Base-by-base conservation (phyloP, 2,797 vertebrate genomes). In the Sebastes miniatus region DNA sequence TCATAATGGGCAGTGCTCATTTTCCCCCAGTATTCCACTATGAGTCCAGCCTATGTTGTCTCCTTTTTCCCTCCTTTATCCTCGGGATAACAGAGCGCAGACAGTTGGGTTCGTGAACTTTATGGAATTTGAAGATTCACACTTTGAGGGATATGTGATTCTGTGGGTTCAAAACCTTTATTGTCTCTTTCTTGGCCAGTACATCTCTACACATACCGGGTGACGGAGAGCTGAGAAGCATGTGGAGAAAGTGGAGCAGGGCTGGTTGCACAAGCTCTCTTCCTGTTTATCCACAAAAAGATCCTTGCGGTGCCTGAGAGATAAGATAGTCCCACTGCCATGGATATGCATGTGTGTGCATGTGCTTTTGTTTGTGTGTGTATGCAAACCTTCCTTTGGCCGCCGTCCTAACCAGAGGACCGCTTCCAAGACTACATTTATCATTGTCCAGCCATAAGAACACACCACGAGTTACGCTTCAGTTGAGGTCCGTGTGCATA, bases 271-370 rank as follows among this genome's bases (percentile, higher is more conserved):
- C 5, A 2, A 32, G 36, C 24, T 36, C 31, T 67, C 75, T 91
- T 90, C 87, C 88, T 91, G 86, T 91, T 92, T 88, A 89, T 84
- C 87, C 70, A 29, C 76, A 63, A 70, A 76, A 70, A 70, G 73
- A 89, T 83, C 75, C 64, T 70, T n/a, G 63, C 43, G 2, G 47
- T 76, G 83, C 68, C 66, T 29, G 74, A 73, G 66, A 83, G 83
- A 90, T 89, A 87, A 91, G 79, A 88, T 87, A 83, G 69, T 70
- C 70, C 62, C 31, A 24, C 65, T 72, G 69, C 47, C 59, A 63
- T 64, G 65, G 32, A 78, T 65, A 62, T 70, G 83, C 25, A 16
- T 57, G 6, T 83, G 76, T 59, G 34, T 67, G 39, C 18, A 16
- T 50, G 24, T 47, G 62, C 16, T 18, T 64, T n/a, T 64, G 31